A percentile compares a stretch with the other conserved stretches of the same genome.
These are phyloP conservation scores for Enteromius anoplus DNA, from an alignment of 2,797 vertebrate genomes.

Conservation along the genomic window DNA sequence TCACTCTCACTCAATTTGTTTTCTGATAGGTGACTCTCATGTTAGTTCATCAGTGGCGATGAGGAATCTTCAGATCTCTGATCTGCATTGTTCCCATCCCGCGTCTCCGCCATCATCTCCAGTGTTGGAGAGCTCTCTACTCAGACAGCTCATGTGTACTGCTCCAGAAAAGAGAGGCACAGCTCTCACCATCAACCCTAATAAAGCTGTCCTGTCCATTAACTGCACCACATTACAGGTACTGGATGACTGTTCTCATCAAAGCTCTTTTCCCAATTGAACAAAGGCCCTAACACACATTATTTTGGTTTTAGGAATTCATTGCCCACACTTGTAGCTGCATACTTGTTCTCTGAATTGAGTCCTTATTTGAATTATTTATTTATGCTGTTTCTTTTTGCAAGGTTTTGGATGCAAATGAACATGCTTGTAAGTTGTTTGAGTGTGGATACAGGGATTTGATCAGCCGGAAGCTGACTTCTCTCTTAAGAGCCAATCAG, in stretches of 20 bases:
- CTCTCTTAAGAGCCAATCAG: slow-evolving; percentile 80
- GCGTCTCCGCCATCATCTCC: slow-evolving; percentile 58
- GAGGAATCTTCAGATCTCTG: slow-evolving; percentile 72
- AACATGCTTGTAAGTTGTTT: slow-evolving; percentile 86
- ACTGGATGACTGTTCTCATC: slow-evolving; percentile 17
- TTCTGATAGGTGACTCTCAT: slow-evolving; percentile 67
- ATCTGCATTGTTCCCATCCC: slow-evolving; percentile 49
- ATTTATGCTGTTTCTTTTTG: slow-evolving; percentile 16
- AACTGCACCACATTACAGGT: slow-evolving; percentile 85
- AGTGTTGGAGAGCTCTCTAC: slow-evolving; percentile 73
- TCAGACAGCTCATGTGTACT: slow-evolving; percentile 66
- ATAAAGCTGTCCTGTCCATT: slow-evolving; percentile 83
- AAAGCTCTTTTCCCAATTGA: background rate
- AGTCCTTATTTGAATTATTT: background rate
- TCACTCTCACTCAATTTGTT: background rate
- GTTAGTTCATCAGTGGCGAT: slow-evolving; percentile 77
- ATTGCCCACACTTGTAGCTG: background rate
- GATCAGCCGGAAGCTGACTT: slow-evolving; percentile 82
- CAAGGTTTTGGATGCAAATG: slow-evolving; percentile 88
- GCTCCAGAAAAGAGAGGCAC: slow-evolving; percentile 49
- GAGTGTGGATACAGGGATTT: slow-evolving; percentile 80
- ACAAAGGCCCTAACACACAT: background rate
- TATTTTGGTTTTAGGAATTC: background rate
- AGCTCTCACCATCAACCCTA: slow-evolving; percentile 72
- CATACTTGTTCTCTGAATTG: background rate